Base-by-base conservation (phyloP, 2,888 invertebrate genomes). In the Arenicola marina region DNA sequence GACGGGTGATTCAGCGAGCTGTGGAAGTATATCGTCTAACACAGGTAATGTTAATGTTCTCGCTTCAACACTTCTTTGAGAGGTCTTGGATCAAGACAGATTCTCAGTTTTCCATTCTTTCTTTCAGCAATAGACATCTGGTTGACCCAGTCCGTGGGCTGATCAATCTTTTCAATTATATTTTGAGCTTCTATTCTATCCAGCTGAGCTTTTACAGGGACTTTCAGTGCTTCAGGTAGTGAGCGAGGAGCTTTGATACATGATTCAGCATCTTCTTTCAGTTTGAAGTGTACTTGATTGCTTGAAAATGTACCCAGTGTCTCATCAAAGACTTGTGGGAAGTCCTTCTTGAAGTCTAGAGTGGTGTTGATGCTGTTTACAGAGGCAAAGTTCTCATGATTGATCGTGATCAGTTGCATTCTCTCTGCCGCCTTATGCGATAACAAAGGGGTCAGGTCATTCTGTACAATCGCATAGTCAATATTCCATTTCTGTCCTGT, bases 1-100 rank as follows among this genome's bases (percentile, higher is more conserved):
- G n/a, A 45, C 33, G 11, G 15, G 33, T n/a, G 44, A 34, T 4
- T 61, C 32, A 3, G 31, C 18, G 3, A 63, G 54, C 31, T 63
- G 46, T 15, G 63, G 60, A 29, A 63, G 33, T 4, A 63, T 44
- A 45, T 63, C 63, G 44, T 63, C 63, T 26, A 62, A 29, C 4
- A 45, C 28, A 24, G 63, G 63, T 24, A 61, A 29, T 53, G 11
- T 38, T 34, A 44, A n/a, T 51, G 48, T 46, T 63, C 63, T 21
- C 63, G 28, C 29, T 62, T 51, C n/a, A 62, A 34, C 2, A 33
- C 60, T 29, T 24, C 11, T 28, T 62, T 63, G 26, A 63, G 34
- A 4, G 61, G 38, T 44, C 38, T 34, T 33, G 60, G 62, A 44
- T 62, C 51, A 24, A 62, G 46, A 34, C 62, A 62, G 4, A 61